A percentile compares a stretch with the other conserved stretches of the same genome.
Evolutionary conservation across 2,797 vertebrate genomes (phyloP).

Genomic region (Leucoraja ocellata): DNA sequence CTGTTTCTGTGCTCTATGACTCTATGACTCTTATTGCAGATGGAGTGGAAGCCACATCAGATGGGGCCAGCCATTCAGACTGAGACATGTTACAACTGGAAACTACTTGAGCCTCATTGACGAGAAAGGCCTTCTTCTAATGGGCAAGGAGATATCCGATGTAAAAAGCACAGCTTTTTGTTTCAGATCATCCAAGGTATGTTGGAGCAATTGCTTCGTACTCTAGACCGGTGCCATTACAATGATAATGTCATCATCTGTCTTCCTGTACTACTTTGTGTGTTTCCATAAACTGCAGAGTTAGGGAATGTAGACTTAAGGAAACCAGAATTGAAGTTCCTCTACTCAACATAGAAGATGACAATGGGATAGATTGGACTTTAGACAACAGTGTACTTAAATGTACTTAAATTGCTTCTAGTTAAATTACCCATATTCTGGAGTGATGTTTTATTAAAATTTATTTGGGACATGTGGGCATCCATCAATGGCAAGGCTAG

Average conservation of each 20-base stretch:
- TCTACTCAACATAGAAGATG: neutral
- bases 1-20: too few species aligned
- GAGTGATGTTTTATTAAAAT: too few species aligned
- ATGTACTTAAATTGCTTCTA: too few species aligned
- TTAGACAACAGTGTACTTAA: neutral
- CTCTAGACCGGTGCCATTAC: neutral
- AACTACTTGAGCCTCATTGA: constrained; percentile 86
- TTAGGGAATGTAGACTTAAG: neutral
- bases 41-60: constrained; percentile 93
- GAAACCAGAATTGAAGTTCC: neutral
- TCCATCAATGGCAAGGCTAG: too few species aligned
- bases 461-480: too few species aligned
- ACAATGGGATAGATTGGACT: neutral
- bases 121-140: constrained; percentile 77
- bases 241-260: neutral
- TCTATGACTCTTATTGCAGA: constrained; percentile 51
- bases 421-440: too few species aligned
- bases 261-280: neutral
- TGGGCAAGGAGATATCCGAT: constrained; percentile 84
- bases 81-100: constrained; percentile 89
- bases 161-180: constrained; percentile 88
- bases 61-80: constrained; percentile 87
- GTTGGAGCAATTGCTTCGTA: constrained; percentile 20
- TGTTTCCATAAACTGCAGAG: neutral
- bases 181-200: constrained; percentile 88